Evolutionary conservation across 2,113 vertebrate species (phyloP).

Genomic region (Hemiscyllium ocellatum): DNA sequence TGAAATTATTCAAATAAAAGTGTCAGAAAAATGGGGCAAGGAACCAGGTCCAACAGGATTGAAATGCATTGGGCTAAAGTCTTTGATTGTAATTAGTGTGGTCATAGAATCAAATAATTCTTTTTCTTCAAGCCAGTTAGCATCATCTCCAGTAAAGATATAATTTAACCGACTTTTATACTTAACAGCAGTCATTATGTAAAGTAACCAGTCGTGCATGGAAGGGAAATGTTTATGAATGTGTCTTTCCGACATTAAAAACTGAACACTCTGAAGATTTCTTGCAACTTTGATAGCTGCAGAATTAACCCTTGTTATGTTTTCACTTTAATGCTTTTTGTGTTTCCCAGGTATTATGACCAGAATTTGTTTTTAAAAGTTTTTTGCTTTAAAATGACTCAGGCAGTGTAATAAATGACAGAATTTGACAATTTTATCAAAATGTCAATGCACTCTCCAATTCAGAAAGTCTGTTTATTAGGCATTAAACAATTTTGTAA

Average conservation of each 20-base stretch:
- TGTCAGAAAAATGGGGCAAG: background rate
- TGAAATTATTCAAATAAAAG: background rate
- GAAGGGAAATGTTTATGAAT: background rate
- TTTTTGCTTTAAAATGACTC: background rate
- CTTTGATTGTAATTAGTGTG: slow-evolving; percentile 6
- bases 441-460: background rate
- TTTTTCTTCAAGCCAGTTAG: background rate
- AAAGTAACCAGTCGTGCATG: background rate
- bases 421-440: background rate
- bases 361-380: background rate
- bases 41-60: background rate
- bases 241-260: background rate
- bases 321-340: background rate
- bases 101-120: background rate
- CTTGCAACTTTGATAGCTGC: background rate
- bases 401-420: background rate
- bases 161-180: background rate
- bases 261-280: background rate
- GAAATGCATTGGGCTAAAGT: background rate
- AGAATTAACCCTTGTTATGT: background rate
- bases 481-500: background rate
- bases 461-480: background rate
- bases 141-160: background rate
- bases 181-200: background rate
- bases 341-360: background rate